These are phyloP conservation scores for Harpalus rubripes DNA, from an alignment of 2,888 invertebrate species.

Conservation along the genomic window DNA sequence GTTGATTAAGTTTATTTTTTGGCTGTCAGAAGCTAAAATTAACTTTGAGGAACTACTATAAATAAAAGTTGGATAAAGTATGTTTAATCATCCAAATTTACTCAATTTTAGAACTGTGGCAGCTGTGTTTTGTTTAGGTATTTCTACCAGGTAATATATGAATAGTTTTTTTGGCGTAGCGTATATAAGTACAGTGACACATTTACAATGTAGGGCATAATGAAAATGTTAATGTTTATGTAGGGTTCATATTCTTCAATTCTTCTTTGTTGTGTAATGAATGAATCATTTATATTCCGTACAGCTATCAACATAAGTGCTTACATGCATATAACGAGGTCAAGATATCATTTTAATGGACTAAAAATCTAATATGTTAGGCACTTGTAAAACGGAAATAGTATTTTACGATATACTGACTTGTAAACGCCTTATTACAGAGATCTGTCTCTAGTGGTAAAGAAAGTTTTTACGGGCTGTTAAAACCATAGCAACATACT, in stretches of 20 bases:
- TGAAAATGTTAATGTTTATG: neutral
- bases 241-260: neutral
- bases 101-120: neutral
- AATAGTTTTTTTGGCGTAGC: neutral
- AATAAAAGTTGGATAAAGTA: neutral
- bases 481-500: no score
- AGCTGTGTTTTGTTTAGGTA: neutral
- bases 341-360: neutral
- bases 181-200: neutral
- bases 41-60: neutral
- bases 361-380: no score
- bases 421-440: no score
- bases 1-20: constrained; percentile 4
- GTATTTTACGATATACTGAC: no score
- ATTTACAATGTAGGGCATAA: no score
- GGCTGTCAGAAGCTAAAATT: neutral
- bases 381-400: no score
- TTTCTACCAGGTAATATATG: neutral
- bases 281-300: neutral
- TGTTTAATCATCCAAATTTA: neutral
- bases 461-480: no score
- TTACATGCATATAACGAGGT: neutral
- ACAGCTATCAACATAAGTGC: neutral
- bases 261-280: constrained; percentile 5
- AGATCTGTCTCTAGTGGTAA: no score